Conservation (phyloP, 1,140 invertebrate genomes). For the Notospermus geniculatus region DNA sequence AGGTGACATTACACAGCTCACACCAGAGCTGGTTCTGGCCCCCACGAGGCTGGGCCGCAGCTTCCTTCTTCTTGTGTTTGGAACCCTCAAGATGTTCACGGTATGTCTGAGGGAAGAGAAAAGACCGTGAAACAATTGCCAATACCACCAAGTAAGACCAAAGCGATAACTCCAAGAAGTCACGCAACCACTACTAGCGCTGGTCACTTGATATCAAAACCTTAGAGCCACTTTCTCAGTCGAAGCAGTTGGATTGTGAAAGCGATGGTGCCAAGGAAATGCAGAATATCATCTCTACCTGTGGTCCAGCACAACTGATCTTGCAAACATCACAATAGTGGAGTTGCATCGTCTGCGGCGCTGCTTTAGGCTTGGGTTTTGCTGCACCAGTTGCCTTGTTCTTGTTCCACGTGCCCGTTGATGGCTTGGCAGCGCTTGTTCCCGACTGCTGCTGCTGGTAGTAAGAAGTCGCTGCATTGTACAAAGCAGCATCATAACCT, state of each 20-base stretch:
- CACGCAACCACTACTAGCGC: too few species aligned
- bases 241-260: too few species aligned
- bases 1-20: conserved; percentile 92
- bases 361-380: conserved; percentile 55
- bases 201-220: too few species aligned
- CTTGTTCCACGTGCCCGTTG: conserved; percentile 64
- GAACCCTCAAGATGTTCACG: conserved; percentile 96
- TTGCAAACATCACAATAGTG: conserved; percentile 74
- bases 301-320: conserved; percentile 93
- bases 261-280: too few species aligned
- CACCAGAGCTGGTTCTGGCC: conserved; percentile 56
- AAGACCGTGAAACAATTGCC: neutral
- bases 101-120: conserved; percentile 70
- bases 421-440: conserved; percentile 35
- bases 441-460: conserved; percentile 63
- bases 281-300: conserved; percentile 65
- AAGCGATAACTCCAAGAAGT: too few species aligned
- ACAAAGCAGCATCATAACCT: conserved; percentile 87
- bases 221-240: too few species aligned
- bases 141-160: too few species aligned
- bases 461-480: conserved; percentile 89
- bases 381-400: conserved; percentile 60
- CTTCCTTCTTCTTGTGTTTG: conserved; percentile 97
- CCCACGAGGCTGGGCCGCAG: conserved; percentile 43
- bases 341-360: conserved; percentile 49